phyloP scores from a whole-genome alignment of 2,113 vertebrate species.

The Neotragus moschatus region DNA sequence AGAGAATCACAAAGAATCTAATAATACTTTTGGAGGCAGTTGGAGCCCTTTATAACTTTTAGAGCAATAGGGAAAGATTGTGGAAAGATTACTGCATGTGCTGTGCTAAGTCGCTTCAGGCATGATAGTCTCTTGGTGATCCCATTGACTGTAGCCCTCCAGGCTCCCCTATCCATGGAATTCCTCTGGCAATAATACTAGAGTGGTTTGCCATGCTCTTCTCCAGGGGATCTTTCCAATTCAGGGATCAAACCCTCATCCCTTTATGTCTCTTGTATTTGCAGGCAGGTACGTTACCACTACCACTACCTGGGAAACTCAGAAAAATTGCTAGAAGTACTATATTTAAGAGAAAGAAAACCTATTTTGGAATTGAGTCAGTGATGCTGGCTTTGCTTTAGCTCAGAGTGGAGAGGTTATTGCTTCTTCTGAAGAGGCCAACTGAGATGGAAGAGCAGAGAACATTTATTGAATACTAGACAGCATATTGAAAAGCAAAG shows the following conservation, averaged over 20 bases:
- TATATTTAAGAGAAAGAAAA: not conserved
- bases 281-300: not conserved
- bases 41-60: not conserved
- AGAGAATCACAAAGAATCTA: not conserved
- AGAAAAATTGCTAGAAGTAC: not conserved
- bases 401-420: not conserved
- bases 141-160: not conserved
- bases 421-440: not conserved
- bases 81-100: not conserved
- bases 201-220: not conserved
- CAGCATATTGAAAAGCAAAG: no score
- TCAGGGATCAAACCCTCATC: not conserved
- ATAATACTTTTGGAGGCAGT: not conserved
- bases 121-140: not conserved
- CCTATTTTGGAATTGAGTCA: not conserved
- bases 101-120: not conserved
- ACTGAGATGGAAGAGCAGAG: not conserved
- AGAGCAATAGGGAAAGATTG: not conserved
- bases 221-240: not conserved
- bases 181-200: not conserved
- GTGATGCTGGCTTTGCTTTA: not conserved
- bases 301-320: not conserved
- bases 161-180: not conserved
- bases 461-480: not conserved
- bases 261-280: not conserved